phyloP scores from a whole-genome alignment of 2,797 vertebrate genomes.

The Artibeus lituratus region DNA sequence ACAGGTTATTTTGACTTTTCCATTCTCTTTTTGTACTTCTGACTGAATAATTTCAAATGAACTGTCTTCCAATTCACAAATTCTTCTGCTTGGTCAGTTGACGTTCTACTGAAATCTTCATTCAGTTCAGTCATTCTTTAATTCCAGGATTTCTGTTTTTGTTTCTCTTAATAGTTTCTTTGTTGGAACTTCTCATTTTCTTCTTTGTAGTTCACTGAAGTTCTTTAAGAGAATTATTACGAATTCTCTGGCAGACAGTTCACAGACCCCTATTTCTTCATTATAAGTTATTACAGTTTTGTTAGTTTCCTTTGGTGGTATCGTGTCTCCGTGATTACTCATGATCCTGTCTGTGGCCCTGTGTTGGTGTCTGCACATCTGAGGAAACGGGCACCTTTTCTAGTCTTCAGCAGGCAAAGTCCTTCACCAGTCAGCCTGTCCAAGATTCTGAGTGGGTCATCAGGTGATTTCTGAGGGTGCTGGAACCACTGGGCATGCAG shows the following conservation, averaged over 20 bases:
- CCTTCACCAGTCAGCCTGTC: background rate
- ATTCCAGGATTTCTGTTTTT: background rate
- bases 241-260: background rate
- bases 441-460: background rate
- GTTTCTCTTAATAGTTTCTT: background rate
- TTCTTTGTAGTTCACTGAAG: background rate
- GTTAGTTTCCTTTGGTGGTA: background rate
- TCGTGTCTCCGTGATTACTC: background rate
- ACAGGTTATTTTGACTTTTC: background rate
- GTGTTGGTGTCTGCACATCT: background rate
- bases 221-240: background rate
- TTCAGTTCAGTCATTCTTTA: background rate
- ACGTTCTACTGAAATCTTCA: background rate
- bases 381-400: background rate
- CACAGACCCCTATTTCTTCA: background rate
- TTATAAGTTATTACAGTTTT: background rate
- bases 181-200: background rate
- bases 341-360: background rate
- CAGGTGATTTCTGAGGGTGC: background rate
- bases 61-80: background rate
- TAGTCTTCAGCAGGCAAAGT: background rate
- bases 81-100: background rate
- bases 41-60: background rate
- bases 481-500: background rate
- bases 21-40: background rate